Base-by-base conservation (phyloP, 2,113 vertebrate species). In the Podilymbus podiceps region DNA sequence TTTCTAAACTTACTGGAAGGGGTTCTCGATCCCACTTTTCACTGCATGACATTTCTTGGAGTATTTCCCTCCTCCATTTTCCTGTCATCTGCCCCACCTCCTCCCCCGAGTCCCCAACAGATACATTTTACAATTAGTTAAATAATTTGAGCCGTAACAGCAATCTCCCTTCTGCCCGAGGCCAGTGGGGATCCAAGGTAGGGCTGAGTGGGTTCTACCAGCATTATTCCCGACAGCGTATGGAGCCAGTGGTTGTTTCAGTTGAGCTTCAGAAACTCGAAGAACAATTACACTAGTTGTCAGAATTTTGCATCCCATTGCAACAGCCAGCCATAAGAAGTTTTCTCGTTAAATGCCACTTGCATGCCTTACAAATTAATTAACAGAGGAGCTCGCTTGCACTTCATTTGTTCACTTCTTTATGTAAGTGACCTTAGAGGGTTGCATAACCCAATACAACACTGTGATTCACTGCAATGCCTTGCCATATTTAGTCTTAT, bases 361-460 rank as follows among this genome's bases (percentile, higher is more conserved):
- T 82, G 10, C 2, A 3, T 71, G 74, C 50, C 67, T 90, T 73
- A 93, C 52, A 40, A 81, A 88, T 93, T 88, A 79, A 95, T 87
- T 82, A 89, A 92, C 42, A 86, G 53, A 93, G 31, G 59, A 88
- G 66, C 59, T 93, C 76, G 59, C 85, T 94, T 87, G 94, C n/a
- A 38, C 69, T 88, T 93, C 60, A 42, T 84, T 94, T 94, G 80
- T 88, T 92, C 94, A 12, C 50, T 95, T 90, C 72, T 95, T 98
- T 98, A 97, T 44, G n/a, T 96, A 98, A 97, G 96, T 95, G 95
- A 97, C 97, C 95, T 97, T 94, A 90, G 88, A 80, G 23, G 5
- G 84, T 96, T 97, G 75, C 93, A 52, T 96, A 97, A 97, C 68
- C 92, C 79, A 76, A 35, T 44, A 85, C 40, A 86, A 87, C 83